Base-by-base conservation (phyloP, 2,797 vertebrate genomes). In the Chrysolophus pictus region DNA sequence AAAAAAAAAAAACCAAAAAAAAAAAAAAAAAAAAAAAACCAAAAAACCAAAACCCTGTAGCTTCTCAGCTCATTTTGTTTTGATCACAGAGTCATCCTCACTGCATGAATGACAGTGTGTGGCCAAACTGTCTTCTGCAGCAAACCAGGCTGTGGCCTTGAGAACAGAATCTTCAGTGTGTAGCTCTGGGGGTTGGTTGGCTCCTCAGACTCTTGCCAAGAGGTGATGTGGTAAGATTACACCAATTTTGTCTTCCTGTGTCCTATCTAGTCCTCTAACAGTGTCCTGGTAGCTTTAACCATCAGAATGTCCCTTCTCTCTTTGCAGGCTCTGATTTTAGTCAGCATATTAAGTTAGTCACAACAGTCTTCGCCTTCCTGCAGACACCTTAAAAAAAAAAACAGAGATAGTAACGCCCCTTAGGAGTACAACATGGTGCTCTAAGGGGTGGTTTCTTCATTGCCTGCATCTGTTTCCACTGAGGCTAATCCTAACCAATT, bases 381-480 rank as follows among this genome's bases (percentile, higher is more conserved):
- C 24, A 53, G 44, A 15, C 2, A 13, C 21, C 28, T 46, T 77
- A 23, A 89, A 24, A 42, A 37, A 37, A 37, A 37, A 59, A 73
- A 29, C 16, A 39, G 39, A 22, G 18, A 16, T 19, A 29, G 15
- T 22, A 23, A 29, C 11, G 9, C 19, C 12, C 7, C 26, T 9
- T 22, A 23, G 28, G 47, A 29, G 9, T 51, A 70, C 47, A 39
- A 15, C 13, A 9, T 0, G 0, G 7, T 1, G 1, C 11, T n/a
- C 41, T 33, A 19, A 13, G 24, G 44, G 19, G 14, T 10, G 33
- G 19, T 74, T 84, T 78, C 37, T 74, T 22, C 9, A 1, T 39
- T 60, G 3, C 26, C 2, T 74, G 19, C 9, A 8, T 64, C n/a
- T 74, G 3, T 64, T 89, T 55, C 6, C 68, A 33, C 37, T 53